phyloP scores from a whole-genome alignment of 2,113 vertebrate species.

The Epinephelus fuscoguttatus region DNA sequence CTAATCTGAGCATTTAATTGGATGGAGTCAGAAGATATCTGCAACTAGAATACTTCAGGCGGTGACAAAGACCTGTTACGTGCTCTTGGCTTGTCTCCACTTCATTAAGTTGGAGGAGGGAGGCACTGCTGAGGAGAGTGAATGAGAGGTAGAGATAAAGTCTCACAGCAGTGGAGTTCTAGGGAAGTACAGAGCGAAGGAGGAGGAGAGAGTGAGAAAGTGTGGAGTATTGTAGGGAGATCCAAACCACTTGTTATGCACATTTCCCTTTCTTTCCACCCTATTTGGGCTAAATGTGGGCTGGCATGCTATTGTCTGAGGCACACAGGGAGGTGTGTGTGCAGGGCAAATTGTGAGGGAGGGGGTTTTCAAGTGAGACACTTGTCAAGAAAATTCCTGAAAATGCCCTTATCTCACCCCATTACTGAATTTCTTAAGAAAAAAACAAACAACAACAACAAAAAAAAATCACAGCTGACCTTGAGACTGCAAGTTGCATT shows the following conservation, averaged over 20 bases:
- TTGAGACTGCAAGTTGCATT: background rate
- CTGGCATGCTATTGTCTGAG: constrained; percentile 62
- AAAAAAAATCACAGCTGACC: background rate
- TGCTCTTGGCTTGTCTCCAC: constrained; percentile 39
- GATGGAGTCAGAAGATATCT: constrained; percentile 33
- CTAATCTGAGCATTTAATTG: constrained; percentile 56
- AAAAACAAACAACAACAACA: too few species aligned
- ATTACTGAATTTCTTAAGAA: background rate
- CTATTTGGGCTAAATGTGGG: constrained; percentile 52
- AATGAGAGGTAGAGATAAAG: constrained; percentile 33
- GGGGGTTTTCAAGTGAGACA: background rate
- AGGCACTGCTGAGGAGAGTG: constrained; percentile 31
- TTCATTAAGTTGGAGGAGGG: constrained; percentile 37
- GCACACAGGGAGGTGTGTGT: constrained; percentile 39
- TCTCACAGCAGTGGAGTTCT: constrained; percentile 23
- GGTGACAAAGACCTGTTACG: constrained; percentile 57
- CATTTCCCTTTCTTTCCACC: constrained; percentile 39
- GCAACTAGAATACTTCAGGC: constrained; percentile 10
- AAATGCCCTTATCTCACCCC: background rate
- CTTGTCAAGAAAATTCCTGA: constrained; percentile 9
- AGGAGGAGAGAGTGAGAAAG: background rate
- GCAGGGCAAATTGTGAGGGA: background rate
- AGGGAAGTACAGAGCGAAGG: constrained; percentile 2
- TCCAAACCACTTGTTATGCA: constrained; percentile 57
- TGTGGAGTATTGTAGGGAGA: constrained; percentile 21